A percentile compares a stretch with the other conserved stretches of the same genome.
phyloP scores from a whole-genome alignment of 1,140 invertebrate genomes.

The Cardiocondyla obscurior region DNA sequence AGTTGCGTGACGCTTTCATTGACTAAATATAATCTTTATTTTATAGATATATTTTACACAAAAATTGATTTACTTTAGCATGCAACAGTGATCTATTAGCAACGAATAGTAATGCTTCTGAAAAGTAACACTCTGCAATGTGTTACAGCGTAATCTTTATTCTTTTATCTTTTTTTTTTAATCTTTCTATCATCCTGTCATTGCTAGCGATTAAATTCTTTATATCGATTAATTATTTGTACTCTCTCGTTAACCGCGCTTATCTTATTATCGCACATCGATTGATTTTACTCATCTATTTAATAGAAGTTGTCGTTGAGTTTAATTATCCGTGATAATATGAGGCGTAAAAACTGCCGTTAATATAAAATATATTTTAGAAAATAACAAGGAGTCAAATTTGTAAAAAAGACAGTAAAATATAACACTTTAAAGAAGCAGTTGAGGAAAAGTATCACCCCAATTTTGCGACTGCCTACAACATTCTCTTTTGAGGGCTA shows the following conservation, averaged over 20 bases:
- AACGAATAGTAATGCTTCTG: constrained; percentile 67
- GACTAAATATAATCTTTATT: constrained; percentile 78
- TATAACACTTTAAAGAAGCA: not conserved
- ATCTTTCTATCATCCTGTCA: constrained; percentile 11
- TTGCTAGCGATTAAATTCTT: constrained; percentile 38
- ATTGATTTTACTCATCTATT: constrained; percentile 25
- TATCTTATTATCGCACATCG: constrained; percentile 34
- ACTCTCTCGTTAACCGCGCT: constrained; percentile 49
- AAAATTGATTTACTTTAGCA: constrained; percentile 75
- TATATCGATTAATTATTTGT: constrained; percentile 54
- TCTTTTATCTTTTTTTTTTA: too few species aligned
- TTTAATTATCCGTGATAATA: constrained; percentile 21
- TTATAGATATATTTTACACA: constrained; percentile 74
- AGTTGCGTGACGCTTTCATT: constrained; percentile 48
- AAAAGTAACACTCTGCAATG: constrained; percentile 56
- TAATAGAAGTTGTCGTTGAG: constrained; percentile 20
- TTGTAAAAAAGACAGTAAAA: not conserved
- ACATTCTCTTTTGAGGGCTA: not conserved
- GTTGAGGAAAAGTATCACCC: not conserved
- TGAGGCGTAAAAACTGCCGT: not conserved
- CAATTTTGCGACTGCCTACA: not conserved
- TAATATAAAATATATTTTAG: not conserved
- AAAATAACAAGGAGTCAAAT: not conserved
- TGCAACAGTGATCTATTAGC: constrained; percentile 76
- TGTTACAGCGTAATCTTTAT: constrained; percentile 10